phyloP scores from a whole-genome alignment of 2,797 vertebrate genomes.

The Sphenopsis melanotis region DNA sequence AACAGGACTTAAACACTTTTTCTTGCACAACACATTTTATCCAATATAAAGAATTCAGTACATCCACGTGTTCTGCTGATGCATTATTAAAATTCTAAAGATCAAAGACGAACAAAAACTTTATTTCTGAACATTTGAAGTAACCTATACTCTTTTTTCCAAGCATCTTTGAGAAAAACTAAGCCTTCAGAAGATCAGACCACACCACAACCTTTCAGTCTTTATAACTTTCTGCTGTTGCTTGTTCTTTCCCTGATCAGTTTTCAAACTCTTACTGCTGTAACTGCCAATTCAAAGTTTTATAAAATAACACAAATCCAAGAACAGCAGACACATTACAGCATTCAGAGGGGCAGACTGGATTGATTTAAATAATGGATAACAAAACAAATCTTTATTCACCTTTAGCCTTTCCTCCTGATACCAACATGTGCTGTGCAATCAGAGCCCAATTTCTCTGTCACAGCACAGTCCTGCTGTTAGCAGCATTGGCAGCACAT shows the following conservation, averaged over 20 bases:
- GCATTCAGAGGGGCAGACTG: neutral
- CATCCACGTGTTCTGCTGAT: neutral
- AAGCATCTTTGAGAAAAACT: neutral
- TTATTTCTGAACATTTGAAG: neutral
- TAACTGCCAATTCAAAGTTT: neutral
- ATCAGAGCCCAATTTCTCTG: neutral
- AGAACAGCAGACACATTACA: neutral
- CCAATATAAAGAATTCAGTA: neutral
- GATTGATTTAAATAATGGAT: neutral
- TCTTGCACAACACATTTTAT: neutral
- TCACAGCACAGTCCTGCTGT: neutral
- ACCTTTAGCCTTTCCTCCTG: neutral
- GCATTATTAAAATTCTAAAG: neutral
- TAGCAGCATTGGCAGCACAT: neutral
- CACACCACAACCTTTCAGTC: neutral
- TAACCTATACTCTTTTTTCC: neutral
- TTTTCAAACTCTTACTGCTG: neutral
- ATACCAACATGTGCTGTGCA: neutral
- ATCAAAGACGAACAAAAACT: neutral
- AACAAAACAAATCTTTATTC: neutral
- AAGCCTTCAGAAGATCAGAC: neutral
- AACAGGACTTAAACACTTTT: neutral
- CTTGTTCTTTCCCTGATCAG: neutral
- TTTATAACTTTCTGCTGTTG: neutral
- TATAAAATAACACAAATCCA: neutral